These are phyloP conservation scores for Xylocampa areola DNA, from an alignment of 2,888 invertebrate genomes.

Conservation along the genomic window DNA sequence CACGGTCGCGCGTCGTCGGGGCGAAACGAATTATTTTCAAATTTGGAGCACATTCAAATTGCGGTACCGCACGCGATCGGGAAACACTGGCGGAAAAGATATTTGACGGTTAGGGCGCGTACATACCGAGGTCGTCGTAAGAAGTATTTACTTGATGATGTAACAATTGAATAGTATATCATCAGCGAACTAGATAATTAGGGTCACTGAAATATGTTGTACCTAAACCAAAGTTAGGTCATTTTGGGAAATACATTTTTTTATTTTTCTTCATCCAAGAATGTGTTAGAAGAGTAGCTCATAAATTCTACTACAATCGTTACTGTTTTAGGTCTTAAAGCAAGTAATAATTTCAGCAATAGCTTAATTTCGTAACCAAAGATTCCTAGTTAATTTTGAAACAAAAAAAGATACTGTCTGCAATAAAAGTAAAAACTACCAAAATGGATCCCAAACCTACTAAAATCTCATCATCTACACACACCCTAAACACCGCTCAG, in stretches of 20 bases:
- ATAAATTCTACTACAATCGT: too few relatives aligned
- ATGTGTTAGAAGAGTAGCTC: too few relatives aligned
- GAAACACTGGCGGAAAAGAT: constrained; percentile 80
- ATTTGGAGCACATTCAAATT: constrained; percentile 89
- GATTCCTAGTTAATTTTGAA: too few relatives aligned
- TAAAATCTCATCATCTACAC: constrained; percentile 22
- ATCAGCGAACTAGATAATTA: neutral
- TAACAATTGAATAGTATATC: constrained; percentile 16
- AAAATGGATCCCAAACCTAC: neutral
- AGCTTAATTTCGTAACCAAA: too few relatives aligned
- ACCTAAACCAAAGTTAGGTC: too few relatives aligned
- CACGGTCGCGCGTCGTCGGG: constrained; percentile 65
- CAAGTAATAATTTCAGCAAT: too few relatives aligned
- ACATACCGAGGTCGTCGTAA: constrained; percentile 4
- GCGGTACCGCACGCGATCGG: constrained; percentile 87
- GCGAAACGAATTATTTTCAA: constrained; percentile 86
- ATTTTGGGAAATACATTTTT: too few relatives aligned
- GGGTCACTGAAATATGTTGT: neutral
- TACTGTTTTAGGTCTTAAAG: too few relatives aligned
- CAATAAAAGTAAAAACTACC: too few relatives aligned
- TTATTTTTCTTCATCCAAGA: too few relatives aligned
- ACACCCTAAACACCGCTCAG: constrained; percentile 66
- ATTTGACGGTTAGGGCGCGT: constrained; percentile 67
- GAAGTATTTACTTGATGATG: constrained; percentile 16
- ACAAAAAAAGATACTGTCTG: too few relatives aligned